phyloP scores from a whole-genome alignment of 2,113 vertebrate species.

The Catharus fuscescens region DNA sequence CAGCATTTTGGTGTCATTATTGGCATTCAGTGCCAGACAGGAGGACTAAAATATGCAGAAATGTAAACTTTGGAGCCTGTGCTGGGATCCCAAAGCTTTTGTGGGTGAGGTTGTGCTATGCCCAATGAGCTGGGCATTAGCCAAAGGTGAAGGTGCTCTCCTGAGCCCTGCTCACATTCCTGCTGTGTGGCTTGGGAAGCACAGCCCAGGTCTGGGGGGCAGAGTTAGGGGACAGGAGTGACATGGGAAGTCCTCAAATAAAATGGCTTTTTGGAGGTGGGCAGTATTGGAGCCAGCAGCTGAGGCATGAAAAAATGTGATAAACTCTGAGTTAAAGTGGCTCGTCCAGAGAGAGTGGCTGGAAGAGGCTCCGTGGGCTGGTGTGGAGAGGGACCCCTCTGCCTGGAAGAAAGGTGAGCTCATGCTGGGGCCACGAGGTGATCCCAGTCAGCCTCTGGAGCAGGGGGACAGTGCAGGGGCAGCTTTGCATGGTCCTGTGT shows the following conservation, averaged over 20 bases:
- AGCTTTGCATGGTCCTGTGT: fast-evolving
- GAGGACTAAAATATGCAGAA: background rate
- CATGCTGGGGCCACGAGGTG: fast-evolving
- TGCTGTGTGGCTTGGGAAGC: fast-evolving
- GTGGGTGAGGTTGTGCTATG: background rate
- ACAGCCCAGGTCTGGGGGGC: background rate
- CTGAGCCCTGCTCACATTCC: fast-evolving
- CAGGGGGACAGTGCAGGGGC: too few relatives aligned
- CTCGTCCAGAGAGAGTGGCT: background rate
- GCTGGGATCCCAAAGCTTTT: background rate
- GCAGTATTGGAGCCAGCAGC: background rate
- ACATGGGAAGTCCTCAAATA: background rate
- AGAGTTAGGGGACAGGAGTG: fast-evolving
- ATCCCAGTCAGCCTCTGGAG: background rate
- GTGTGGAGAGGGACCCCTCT: background rate
- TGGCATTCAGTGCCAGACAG: background rate
- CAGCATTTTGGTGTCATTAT: background rate
- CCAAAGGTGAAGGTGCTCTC: background rate
- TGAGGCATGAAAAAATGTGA: background rate
- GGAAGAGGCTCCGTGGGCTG: fast-evolving
- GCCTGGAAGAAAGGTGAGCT: background rate
- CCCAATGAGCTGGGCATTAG: too few relatives aligned
- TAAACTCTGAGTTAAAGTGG: background rate
- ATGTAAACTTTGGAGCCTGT: background rate
- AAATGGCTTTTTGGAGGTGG: background rate